Conservation (phyloP, 92 coral and sea anemone species). For the Meandrina meandrites region DNA sequence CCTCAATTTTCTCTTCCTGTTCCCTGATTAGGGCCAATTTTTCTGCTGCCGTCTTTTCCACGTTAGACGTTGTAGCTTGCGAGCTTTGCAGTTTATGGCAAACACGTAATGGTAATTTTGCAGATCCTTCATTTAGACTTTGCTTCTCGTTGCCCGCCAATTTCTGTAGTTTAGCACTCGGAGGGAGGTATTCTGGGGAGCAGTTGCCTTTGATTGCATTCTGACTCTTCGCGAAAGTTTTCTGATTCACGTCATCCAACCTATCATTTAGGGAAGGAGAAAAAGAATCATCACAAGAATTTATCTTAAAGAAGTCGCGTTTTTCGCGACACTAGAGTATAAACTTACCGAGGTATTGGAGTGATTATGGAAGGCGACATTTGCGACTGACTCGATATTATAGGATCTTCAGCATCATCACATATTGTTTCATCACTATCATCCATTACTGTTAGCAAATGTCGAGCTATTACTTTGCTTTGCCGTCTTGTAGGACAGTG, state of each 20-base stretch:
- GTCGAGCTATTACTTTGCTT: neutral
- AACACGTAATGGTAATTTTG: neutral
- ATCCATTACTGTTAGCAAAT: constrained; percentile 3
- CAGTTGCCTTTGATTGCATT: neutral
- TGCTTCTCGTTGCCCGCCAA: constrained; percentile 1
- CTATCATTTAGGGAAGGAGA: neutral
- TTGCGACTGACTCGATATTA: neutral
- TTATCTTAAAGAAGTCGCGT: too few species aligned
- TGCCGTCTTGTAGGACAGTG: too few species aligned
- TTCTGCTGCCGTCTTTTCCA: neutral
- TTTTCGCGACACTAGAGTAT: neutral
- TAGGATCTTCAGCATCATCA: constrained; percentile 46
- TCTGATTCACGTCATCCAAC: neutral
- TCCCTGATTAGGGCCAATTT: constrained; percentile 11
- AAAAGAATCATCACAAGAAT: neutral
- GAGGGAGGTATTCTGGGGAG: constrained; percentile 63
- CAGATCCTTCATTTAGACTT: neutral
- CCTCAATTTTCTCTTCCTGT: constrained; percentile 25
- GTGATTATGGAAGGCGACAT: constrained; percentile 54
- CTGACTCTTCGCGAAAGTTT: neutral
- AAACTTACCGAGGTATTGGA: constrained; percentile 16
- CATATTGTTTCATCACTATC: constrained; percentile 73
- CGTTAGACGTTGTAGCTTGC: neutral
- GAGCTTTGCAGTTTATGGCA: neutral
- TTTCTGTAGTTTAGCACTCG: constrained; percentile 52